phyloP scores from a whole-genome alignment of 2,888 invertebrate genomes.

The Hyalella azteca region DNA sequence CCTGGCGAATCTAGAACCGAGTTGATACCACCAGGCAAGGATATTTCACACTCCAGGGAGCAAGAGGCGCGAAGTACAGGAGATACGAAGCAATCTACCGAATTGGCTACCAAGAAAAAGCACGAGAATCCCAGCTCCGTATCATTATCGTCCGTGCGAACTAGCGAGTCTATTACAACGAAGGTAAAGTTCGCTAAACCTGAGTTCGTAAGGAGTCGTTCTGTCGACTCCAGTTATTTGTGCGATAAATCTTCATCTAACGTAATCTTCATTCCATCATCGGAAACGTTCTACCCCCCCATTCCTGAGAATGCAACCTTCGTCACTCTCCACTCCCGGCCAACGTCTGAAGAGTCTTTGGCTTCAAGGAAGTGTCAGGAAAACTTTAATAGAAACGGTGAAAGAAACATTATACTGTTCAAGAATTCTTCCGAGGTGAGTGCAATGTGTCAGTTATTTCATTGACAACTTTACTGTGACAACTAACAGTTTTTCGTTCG shows the following conservation, averaged over 20 bases:
- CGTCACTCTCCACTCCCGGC: constrained; percentile 36
- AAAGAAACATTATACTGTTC: not conserved
- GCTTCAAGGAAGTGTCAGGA: constrained; percentile 13
- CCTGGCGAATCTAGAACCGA: not conserved
- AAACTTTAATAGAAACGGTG: not conserved
- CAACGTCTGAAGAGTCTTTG: constrained; percentile 42
- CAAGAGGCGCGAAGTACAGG: not conserved
- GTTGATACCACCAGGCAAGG: too few relatives aligned
- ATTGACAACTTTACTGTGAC: not conserved
- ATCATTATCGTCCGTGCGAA: not conserved
- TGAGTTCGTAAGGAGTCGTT: not conserved
- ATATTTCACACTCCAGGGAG: not conserved
- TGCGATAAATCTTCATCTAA: not conserved
- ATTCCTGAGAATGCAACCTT: constrained; percentile 38
- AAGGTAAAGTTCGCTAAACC: not conserved
- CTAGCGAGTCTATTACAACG: not conserved
- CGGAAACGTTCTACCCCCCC: not conserved
- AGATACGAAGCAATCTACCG: not conserved
- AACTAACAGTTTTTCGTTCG: not conserved
- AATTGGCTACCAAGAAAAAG: not conserved
- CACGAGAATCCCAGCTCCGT: not conserved
- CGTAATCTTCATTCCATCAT: not conserved
- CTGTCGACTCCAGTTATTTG: not conserved
- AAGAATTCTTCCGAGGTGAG: constrained; percentile 12
- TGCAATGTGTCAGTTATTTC: not conserved